A percentile compares a stretch with the other conserved stretches of the same genome.
These are phyloP conservation scores for Amblyornis subalaris DNA, from an alignment of 2,113 vertebrate genomes.

Conservation along the genomic window DNA sequence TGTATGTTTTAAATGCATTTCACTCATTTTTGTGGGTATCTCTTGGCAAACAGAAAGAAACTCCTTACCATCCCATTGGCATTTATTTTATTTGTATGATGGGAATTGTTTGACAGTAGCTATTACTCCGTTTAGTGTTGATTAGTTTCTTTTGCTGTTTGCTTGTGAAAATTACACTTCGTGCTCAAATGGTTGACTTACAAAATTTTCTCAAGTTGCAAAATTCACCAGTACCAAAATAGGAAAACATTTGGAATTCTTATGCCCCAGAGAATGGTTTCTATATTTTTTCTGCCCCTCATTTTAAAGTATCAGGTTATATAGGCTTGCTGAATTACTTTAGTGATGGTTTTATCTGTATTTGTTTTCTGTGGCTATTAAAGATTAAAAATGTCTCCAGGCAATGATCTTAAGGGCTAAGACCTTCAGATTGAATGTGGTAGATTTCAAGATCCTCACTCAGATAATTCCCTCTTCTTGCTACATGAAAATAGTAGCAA, in stretches of 20 bases:
- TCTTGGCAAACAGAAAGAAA: background rate
- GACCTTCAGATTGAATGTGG: accelerated
- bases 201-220: background rate
- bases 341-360: background rate
- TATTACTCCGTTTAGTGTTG: background rate
- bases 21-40: background rate
- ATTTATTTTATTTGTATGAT: background rate
- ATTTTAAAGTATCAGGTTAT: background rate
- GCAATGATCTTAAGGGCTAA: accelerated
- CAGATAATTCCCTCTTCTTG: background rate
- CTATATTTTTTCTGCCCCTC: background rate
- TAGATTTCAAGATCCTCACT: background rate
- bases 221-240: background rate
- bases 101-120: background rate
- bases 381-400: background rate
- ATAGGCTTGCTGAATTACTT: background rate
- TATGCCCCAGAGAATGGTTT: background rate
- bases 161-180: background rate
- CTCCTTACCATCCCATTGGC: background rate
- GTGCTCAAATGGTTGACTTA: background rate
- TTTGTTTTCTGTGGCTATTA: background rate
- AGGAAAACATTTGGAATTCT: background rate
- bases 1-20: background rate
- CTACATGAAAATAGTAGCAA: background rate
- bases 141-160: background rate